A percentile compares a stretch with the other conserved stretches of the same genome.
Evolutionary conservation across 2,113 vertebrate species (phyloP).

Genomic region (Periophthalmodon schlosseri): DNA sequence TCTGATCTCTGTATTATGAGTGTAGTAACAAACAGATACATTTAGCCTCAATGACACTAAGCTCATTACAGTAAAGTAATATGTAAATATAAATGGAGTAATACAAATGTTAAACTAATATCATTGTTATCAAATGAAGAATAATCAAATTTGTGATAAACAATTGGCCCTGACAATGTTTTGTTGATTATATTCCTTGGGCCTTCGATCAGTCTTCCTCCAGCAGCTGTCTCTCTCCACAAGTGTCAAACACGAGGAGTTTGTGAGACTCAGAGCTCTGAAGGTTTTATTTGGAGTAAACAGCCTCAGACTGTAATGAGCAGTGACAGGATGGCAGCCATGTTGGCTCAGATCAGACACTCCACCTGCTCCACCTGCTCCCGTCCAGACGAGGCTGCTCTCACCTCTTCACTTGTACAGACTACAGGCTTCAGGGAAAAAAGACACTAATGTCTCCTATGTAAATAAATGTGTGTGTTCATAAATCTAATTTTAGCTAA

Average conservation of each 20-base stretch:
- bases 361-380: constrained; percentile 53
- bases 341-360: constrained; percentile 52
- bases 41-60: too few relatives aligned
- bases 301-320: constrained; percentile 66
- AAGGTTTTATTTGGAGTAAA: constrained; percentile 52
- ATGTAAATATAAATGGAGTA: neutral
- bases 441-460: constrained; percentile 20
- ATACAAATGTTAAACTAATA: neutral
- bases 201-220: constrained; percentile 11
- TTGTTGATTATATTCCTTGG: constrained; percentile 22
- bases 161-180: neutral
- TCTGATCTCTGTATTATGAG: too few relatives aligned
- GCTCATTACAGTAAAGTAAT: neutral
- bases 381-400: constrained; percentile 64
- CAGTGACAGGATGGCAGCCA: constrained; percentile 68
- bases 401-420: constrained; percentile 19
- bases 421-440: constrained; percentile 12
- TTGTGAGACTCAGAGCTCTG: constrained; percentile 37
- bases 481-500: neutral
- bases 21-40: too few relatives aligned
- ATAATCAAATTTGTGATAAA: neutral
- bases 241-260: constrained; percentile 27
- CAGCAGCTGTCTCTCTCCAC: constrained; percentile 28
- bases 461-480: neutral
- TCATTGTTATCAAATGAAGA: neutral